A percentile compares a stretch with the other conserved stretches of the same genome.
Conservation (phyloP, 2,113 vertebrate species). For the Phalacrocorax carbo region DNA sequence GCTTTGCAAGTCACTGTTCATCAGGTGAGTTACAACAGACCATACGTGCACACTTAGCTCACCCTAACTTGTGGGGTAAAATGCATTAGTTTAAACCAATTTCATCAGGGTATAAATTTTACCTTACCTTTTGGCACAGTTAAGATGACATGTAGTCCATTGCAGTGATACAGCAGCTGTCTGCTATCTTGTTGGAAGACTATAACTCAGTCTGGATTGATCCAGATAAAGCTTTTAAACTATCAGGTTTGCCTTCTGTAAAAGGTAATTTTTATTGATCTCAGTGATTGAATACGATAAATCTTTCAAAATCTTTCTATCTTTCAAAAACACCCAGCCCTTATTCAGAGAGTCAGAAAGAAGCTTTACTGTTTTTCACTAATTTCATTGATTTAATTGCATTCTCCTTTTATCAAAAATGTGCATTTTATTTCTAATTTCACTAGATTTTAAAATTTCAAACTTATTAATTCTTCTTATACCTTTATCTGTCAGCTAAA, state of each 20-base stretch:
- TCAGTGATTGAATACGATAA: background rate
- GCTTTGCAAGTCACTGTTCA: background rate
- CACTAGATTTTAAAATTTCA: background rate
- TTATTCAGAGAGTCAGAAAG: background rate
- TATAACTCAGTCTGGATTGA: slow-evolving; percentile 6
- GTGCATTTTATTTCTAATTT: background rate
- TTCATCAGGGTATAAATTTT: slow-evolving; percentile 1
- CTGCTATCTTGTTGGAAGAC: background rate
- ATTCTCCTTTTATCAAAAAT: background rate
- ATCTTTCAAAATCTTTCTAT: background rate
- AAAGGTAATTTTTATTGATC: slow-evolving; percentile 7
- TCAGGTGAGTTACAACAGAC: background rate
- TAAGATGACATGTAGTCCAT: background rate
- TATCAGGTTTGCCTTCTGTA: background rate
- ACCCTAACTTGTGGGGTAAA: background rate
- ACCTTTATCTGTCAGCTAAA: background rate
- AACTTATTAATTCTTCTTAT: background rate
- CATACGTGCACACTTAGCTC: background rate
- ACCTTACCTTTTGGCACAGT: slow-evolving; percentile 24
- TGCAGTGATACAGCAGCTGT: background rate
- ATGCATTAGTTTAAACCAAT: slow-evolving; percentile 13
- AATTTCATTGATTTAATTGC: background rate
- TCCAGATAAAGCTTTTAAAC: background rate
- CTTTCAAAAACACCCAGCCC: background rate
- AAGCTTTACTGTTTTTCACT: background rate